A percentile compares a stretch with the other conserved stretches of the same genome.
Evolutionary conservation across 2,797 vertebrate species (phyloP).

Genomic region (Garrulus glandarius): DNA sequence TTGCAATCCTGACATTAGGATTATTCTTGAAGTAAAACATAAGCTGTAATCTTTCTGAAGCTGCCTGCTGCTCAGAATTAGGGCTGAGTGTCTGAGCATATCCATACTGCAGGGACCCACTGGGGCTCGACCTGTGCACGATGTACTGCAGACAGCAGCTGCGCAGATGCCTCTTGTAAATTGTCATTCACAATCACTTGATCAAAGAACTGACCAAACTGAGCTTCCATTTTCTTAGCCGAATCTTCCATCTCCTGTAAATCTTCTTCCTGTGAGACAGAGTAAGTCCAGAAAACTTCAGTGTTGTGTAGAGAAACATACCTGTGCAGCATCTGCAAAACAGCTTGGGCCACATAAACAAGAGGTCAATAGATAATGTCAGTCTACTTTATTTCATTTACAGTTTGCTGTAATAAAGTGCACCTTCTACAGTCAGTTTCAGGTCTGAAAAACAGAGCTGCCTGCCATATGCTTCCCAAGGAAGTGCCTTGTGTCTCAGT

Average conservation of each 20-base stretch:
- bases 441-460: neutral
- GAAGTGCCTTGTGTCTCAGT: neutral
- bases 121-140: slow-evolving; percentile 89
- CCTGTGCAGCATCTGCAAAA: neutral
- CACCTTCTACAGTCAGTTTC: neutral
- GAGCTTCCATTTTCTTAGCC: slow-evolving; percentile 84
- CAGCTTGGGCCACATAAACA: neutral
- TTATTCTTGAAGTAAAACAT: slow-evolving; percentile 51
- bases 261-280: slow-evolving; percentile 86
- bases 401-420: neutral
- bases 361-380: neutral
- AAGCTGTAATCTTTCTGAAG: slow-evolving; percentile 33
- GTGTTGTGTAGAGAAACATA: neutral
- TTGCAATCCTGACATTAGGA: slow-evolving; percentile 37
- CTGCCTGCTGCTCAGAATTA: slow-evolving; percentile 60
- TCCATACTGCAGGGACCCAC: slow-evolving; percentile 93
- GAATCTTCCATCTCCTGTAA: slow-evolving; percentile 90
- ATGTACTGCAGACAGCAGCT: slow-evolving; percentile 80
- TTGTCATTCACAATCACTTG: slow-evolving; percentile 87
- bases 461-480: neutral
- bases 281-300: neutral
- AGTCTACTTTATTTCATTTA: neutral
- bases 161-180: slow-evolving; percentile 82
- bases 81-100: slow-evolving; percentile 76
- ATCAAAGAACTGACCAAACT: slow-evolving; percentile 91